phyloP scores from a whole-genome alignment of 2,113 vertebrate genomes.

The Colaptes auratus region DNA sequence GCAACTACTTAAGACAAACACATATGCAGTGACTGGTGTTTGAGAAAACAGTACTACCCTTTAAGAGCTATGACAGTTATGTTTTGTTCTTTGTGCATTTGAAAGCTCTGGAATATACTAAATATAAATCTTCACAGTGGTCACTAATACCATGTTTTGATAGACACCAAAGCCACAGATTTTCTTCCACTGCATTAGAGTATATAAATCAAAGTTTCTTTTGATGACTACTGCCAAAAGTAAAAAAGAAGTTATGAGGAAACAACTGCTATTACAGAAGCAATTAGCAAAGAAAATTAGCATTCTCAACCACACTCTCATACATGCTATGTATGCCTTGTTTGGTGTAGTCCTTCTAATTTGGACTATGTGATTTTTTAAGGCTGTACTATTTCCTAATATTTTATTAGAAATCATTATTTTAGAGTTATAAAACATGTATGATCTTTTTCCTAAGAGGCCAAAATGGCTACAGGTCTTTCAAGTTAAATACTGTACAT shows the following conservation, averaged over 20 bases:
- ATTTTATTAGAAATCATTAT: conserved; percentile 43
- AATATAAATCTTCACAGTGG: not conserved
- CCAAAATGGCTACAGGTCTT: conserved; percentile 62
- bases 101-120: not conserved
- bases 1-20: not conserved
- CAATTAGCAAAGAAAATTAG: not conserved
- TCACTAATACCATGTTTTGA: not conserved
- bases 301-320: not conserved
- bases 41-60: not conserved
- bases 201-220: not conserved
- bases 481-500: conserved; percentile 51
- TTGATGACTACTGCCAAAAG: not conserved
- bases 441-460: conserved; percentile 60
- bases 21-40: not conserved
- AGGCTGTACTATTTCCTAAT: conserved; percentile 2
- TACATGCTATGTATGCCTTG: not conserved
- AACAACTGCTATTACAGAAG: not conserved
- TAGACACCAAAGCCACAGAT: not conserved
- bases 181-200: not conserved
- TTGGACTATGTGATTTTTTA: not conserved
- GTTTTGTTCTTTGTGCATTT: not conserved
- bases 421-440: conserved; percentile 63
- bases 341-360: not conserved
- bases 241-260: not conserved
- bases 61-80: not conserved